Evolutionary conservation across 1,140 invertebrate genomes (phyloP), one percentile per base, ranked within the genome.

Genomic region (Polyergus mexicanus): DNA sequence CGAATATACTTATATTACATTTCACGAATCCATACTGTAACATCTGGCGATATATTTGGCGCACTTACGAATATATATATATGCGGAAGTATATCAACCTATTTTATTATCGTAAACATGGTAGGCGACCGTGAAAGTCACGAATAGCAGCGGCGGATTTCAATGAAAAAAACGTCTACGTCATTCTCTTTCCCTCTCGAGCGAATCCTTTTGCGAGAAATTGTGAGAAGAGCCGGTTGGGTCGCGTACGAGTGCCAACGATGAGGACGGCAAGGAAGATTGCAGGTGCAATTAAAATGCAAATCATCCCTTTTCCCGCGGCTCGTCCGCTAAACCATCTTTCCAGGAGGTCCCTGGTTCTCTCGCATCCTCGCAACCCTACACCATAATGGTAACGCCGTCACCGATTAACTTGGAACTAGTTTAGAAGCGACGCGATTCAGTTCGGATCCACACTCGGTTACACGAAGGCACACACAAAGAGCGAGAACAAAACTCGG

Each of bases 251-350:
- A 63, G 60, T 51, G 66, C 69, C 51, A 74, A 58, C 68, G 85
- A 60, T n/a, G 56, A 51, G 58, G 58, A 54, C 65, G 65, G 38
- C 1, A 25, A n/a, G n/a, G 78, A 86, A 88, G 88, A 84, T 88
- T 86, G 84, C 41, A 60, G 66, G 87, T 80, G 90, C 92, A 93
- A 93, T 93, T 93, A 93, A 93, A 93, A 93, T 93, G 92, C 90
- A 93, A 93, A 93, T 93, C 91, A 91, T 92, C 92, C 87, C 91
- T 92, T 93, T 92, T 91, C 91, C 89, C 88, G 83, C 58, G 66
- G 72, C 86, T 77, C 90, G 58, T 60, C 66, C 63, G 41, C 85
- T 63, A 77, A 58, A 77, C 68, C 76, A 58, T 74, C 84, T 84
- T 75, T 66, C 62, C 66, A 83, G 77, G 54, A 86, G 72, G 63